Conservation (phyloP, 2,113 vertebrate genomes). For the Athene noctua region DNA sequence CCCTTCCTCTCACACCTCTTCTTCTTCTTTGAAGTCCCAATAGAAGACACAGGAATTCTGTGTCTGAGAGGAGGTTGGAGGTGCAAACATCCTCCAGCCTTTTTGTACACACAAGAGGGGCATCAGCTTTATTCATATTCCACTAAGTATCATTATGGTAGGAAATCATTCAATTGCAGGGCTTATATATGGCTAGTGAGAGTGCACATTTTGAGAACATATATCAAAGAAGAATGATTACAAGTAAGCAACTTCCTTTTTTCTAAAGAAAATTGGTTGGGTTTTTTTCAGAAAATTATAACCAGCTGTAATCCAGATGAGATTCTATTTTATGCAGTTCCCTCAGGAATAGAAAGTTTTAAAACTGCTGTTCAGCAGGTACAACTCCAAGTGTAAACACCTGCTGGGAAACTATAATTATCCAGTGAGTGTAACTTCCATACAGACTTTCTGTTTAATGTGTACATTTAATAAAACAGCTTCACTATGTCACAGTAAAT, state of each 20-base stretch:
- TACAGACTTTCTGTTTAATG: background rate
- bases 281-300: background rate
- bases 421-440: background rate
- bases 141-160: background rate
- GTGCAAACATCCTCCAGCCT: background rate
- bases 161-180: background rate
- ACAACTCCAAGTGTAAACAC: background rate
- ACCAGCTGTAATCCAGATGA: background rate
- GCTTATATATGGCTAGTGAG: background rate
- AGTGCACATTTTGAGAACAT: background rate
- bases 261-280: background rate
- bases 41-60: background rate
- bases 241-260: background rate
- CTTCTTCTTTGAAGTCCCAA: background rate
- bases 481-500: background rate
- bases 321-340: background rate
- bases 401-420: background rate
- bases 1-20: background rate
- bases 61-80: background rate
- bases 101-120: rapidly evolving
- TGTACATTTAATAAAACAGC: background rate
- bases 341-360: background rate
- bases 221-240: background rate
- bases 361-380: background rate
- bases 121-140: background rate